Evolutionary conservation across 2,888 invertebrate genomes (phyloP).

Genomic region (Drosophila colorata): DNA sequence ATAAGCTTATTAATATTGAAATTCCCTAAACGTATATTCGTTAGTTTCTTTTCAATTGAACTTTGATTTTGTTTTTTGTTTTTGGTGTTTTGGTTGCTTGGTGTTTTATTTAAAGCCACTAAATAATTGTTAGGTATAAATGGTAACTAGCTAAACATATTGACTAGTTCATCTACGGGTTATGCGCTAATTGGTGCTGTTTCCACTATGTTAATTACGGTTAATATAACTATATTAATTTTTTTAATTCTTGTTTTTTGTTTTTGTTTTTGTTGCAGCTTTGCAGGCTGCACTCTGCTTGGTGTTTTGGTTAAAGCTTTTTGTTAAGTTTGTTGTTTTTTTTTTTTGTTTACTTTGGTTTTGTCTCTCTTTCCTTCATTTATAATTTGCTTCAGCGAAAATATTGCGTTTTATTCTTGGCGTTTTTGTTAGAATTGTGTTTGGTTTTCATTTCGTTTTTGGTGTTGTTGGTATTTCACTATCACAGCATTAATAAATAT

Average conservation of each 20-base stretch:
- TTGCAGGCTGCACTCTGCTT: constrained; percentile 33
- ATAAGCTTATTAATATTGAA: constrained; percentile 63
- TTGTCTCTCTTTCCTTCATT: constrained; percentile 40
- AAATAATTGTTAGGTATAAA: constrained; percentile 70
- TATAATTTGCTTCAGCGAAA: constrained; percentile 48
- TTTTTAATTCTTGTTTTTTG: constrained; percentile 21
- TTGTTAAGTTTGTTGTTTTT: constrained; percentile 52
- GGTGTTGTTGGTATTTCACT: constrained; percentile 67
- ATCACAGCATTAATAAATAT: constrained; percentile 75
- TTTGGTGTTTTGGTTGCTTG: constrained; percentile 59
- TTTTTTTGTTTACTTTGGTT: constrained; percentile 27
- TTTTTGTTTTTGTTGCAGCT: constrained; percentile 14
- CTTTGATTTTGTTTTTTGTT: constrained; percentile 42
- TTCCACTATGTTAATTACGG: constrained; percentile 55
- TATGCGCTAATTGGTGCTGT: constrained; percentile 74
- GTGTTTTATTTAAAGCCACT: constrained; percentile 83
- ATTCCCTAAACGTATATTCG: constrained; percentile 82
- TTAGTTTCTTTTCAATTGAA: constrained; percentile 68
- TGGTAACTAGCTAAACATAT: constrained; percentile 75
- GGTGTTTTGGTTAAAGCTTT: constrained; percentile 77
- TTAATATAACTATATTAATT: constrained; percentile 15
- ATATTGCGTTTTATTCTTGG: constrained; percentile 72
- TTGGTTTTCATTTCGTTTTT: constrained; percentile 32
- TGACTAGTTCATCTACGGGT: constrained; percentile 53
- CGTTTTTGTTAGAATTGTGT: constrained; percentile 26